Evolutionary conservation across 53 echinoderm and acorn worm species (phyloP).

Genomic region (Holothuria leucospilota): DNA sequence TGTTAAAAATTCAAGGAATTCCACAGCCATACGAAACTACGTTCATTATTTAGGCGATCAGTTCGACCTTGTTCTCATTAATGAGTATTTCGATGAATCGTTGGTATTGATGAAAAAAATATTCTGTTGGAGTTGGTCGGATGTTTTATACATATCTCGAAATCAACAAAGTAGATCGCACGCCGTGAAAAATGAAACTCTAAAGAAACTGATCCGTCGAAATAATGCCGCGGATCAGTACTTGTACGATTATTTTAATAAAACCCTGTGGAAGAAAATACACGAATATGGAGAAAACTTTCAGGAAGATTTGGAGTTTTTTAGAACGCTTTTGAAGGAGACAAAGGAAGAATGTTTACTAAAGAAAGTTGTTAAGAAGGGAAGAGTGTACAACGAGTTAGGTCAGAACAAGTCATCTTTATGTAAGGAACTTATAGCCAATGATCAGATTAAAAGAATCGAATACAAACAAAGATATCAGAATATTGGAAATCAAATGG

Average conservation of each 20-base stretch:
- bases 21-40: constrained; percentile 41
- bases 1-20: constrained; percentile 45
- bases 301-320: constrained; percentile 50
- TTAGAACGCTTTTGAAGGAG: constrained; percentile 42
- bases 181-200: constrained; percentile 25
- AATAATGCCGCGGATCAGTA: constrained; percentile 64
- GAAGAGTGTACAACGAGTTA: constrained; percentile 1
- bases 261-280: constrained; percentile 69
- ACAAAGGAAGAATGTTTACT: constrained; percentile 49
- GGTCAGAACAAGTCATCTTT: background rate
- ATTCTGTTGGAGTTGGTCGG: constrained; percentile 69
- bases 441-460: constrained; percentile 20
- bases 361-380: background rate
- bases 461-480: background rate
- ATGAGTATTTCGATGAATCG: constrained; percentile 78
- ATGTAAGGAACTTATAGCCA: constrained; percentile 7
- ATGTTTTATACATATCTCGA: constrained; percentile 67
- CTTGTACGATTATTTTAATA: constrained; percentile 69
- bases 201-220: constrained; percentile 51
- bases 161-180: constrained; percentile 53
- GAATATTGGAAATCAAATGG: too few species aligned
- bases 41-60: constrained; percentile 53
- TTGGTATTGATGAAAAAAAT: constrained; percentile 55
- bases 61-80: constrained; percentile 67
- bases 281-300: constrained; percentile 60